Conservation (phyloP, 2,888 invertebrate species). For the Barypeithes pellucidus region DNA sequence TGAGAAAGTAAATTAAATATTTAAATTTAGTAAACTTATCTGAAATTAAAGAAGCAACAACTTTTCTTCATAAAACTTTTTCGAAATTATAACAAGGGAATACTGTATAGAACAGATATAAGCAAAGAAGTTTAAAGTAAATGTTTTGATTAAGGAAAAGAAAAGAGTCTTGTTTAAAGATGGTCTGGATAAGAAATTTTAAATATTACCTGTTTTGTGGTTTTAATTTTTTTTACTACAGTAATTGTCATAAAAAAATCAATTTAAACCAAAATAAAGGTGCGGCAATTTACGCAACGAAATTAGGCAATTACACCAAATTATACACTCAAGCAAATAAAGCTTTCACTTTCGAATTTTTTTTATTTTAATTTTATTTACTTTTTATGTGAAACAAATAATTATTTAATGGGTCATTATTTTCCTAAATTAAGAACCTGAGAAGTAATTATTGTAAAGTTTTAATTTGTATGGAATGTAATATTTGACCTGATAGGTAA, state of each 20-base stretch:
- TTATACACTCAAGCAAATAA: conserved; percentile 3
- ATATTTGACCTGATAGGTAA: not conserved
- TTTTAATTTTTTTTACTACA: not conserved
- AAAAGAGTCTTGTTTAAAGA: no score
- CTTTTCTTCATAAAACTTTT: no score
- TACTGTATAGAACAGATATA: no score
- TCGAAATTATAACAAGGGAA: no score
- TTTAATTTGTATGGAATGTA: not conserved
- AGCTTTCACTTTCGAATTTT: conserved; percentile 7
- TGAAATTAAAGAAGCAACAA: no score
- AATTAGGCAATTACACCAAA: conserved; percentile 14
- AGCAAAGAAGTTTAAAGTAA: no score
- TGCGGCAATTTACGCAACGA: conserved; percentile 2
- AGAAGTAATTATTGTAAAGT: conserved; percentile 3
- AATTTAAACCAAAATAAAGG: conserved; percentile 4
- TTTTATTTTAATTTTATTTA: conserved; percentile 9
- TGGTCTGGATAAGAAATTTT: no score
- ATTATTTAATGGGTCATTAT: conserved; percentile 10
- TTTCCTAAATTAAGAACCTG: not conserved
- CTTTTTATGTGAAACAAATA: conserved; percentile 5
- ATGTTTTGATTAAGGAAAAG: no score
- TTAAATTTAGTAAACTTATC: no score
- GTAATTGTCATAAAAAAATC: not conserved
- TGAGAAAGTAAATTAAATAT: no score
- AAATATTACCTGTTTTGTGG: not conserved